Evolutionary conservation across 2,797 vertebrate genomes (phyloP), one percentile per base, ranked within the genome.

Genomic region (Fundulus diaphanus): DNA sequence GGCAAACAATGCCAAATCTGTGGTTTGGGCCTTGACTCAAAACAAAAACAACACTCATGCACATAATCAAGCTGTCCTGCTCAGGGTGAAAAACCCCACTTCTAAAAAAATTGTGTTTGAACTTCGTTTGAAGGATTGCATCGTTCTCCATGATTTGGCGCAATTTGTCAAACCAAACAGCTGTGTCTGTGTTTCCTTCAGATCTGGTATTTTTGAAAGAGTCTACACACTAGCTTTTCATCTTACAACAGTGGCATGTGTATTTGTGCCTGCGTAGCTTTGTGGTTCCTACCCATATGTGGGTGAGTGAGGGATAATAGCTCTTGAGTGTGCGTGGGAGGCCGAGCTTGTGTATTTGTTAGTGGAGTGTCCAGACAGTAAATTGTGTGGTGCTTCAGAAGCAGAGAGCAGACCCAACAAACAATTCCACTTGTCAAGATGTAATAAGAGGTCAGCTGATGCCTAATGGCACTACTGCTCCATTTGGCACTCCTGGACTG

Each of bases 361-460:
- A 87, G 76, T 61, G 37, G n/a, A 74, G 63, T 80, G 67, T 89
- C 81, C 74, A 83, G 77, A 90, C 83, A 54, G 82, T 90, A 89
- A 91, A 88, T 83, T 77, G 37, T 82, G 80, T 70, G 75, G 70
- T 81, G 81, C 80, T 85, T 83, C 84, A 88, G 82, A 82, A 88
- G 81, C 79, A 74, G 3, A 75, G 71, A 81, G 46, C 29, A 48
- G 71, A 37, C 63, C 83, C 54, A 78, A 80, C 78, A 75, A 86
- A 82, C 84, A 74, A 57, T 3, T 80, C 56, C 76, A 85, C 88
- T 87, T 75, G 72, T 54, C 31, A n/a, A 72, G 70, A 61, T 9
- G 1, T 82, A 87, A 87, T 82, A 76, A 88, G 80, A 79, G 74
- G 84, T 87, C 84, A 85, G 66, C 42, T 77, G 72, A 77, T 73